A percentile compares a stretch with the other conserved stretches of the same genome.
These are phyloP conservation scores for Lethenteron reissneri DNA, from an alignment of 2,113 vertebrate genomes.

Conservation along the genomic window DNA sequence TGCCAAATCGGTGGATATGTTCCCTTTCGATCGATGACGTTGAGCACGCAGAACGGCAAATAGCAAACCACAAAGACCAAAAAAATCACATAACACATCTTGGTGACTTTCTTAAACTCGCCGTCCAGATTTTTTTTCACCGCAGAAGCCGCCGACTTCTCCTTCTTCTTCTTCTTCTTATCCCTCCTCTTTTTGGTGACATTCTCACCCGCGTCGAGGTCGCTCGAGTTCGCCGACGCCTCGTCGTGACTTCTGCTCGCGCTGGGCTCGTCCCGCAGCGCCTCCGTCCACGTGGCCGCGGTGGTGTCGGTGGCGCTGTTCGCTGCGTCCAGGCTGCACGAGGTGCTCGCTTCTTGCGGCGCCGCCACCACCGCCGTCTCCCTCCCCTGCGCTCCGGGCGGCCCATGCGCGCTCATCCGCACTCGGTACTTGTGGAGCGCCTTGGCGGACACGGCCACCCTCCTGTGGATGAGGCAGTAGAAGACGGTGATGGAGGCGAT, in stretches of 20 bases:
- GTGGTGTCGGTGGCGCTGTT: too few relatives aligned
- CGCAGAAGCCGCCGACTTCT: not conserved
- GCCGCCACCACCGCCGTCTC: too few relatives aligned
- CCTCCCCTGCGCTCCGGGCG: too few relatives aligned
- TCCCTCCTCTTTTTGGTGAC: too few relatives aligned
- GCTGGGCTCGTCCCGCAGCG: too few relatives aligned
- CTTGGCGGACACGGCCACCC: constrained; percentile 25
- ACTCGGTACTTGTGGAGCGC: constrained; percentile 28
- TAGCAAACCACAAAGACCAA: constrained; percentile 6
- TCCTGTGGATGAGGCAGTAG: constrained; percentile 44
- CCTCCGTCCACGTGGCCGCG: too few relatives aligned
- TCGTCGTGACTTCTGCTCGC: too few relatives aligned
- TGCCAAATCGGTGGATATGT: not conserved
- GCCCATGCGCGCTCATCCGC: too few relatives aligned
- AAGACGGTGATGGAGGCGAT: constrained; percentile 40
- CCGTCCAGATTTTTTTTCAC: not conserved
- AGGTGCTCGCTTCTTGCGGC: too few relatives aligned
- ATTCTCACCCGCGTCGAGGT: too few relatives aligned
- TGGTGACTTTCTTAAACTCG: not conserved
- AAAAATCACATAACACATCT: constrained; percentile 5
- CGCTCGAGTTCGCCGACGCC: too few relatives aligned
- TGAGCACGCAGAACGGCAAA: constrained; percentile 6
- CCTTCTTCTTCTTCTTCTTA: not conserved
- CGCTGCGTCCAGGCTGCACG: too few relatives aligned
- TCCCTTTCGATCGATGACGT: not conserved